Conservation (phyloP, 1,140 invertebrate genomes). For the Trichonephila inaurata region DNA sequence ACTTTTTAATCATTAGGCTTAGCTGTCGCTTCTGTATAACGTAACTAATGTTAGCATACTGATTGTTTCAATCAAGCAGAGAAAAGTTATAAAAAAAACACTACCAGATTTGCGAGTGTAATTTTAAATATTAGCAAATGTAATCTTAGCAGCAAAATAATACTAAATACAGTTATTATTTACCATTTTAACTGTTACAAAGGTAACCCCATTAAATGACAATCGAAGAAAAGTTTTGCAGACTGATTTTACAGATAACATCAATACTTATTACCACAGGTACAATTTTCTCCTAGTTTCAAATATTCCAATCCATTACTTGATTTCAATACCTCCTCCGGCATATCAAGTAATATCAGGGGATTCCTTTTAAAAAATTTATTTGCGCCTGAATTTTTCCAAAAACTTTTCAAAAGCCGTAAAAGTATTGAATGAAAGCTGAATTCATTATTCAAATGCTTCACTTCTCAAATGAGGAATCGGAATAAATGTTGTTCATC, state of each 20-base stretch:
- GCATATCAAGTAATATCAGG: neutral
- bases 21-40: too few species aligned
- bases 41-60: too few species aligned
- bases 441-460: neutral
- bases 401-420: neutral
- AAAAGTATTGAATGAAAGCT: neutral
- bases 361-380: neutral
- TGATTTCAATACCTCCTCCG: neutral
- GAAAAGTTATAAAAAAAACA: too few species aligned
- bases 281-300: neutral
- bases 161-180: too few species aligned
- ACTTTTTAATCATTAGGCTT: too few species aligned
- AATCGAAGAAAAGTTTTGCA: neutral
- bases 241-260: neutral
- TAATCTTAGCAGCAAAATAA: too few species aligned
- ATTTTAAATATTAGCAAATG: too few species aligned
- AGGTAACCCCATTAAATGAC: neutral
- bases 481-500: slow-evolving; percentile 1
- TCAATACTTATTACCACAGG: neutral
- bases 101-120: too few species aligned
- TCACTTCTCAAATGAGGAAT: neutral
- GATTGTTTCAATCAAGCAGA: too few species aligned
- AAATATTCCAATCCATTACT: slow-evolving; percentile 4
- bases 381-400: neutral
- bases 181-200: too few species aligned